Evolutionary conservation across 2,797 vertebrate species (phyloP).

Genomic region (Lithobates sylvaticus): DNA sequence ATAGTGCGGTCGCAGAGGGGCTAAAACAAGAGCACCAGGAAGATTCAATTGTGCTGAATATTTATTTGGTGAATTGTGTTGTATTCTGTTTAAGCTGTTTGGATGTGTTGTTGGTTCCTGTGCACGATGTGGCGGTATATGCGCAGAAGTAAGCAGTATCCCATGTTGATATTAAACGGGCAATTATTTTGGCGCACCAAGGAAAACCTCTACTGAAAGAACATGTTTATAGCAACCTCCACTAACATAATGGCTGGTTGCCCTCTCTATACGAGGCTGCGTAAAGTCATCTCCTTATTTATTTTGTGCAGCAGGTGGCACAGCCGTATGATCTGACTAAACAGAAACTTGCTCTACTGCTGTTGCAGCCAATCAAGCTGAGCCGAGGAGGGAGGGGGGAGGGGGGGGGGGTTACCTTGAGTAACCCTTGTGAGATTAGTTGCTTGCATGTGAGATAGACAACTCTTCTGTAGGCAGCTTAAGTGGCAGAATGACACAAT

Average conservation of each 20-base stretch:
- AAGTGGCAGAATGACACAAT: slow-evolving; percentile 86
- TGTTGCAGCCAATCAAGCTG: slow-evolving; percentile 83
- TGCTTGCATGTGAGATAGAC: slow-evolving; percentile 82
- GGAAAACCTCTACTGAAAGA: no score
- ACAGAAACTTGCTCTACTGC: slow-evolving; percentile 80
- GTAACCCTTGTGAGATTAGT: slow-evolving; percentile 85
- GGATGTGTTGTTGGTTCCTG: background rate
- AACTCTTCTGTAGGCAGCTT: slow-evolving; percentile 82
- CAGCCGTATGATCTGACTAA: slow-evolving; percentile 78
- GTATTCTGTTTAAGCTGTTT: no score
- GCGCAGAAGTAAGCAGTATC: no score
- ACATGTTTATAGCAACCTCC: background rate
- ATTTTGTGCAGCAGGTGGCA: slow-evolving; percentile 73
- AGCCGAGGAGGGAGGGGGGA: slow-evolving; percentile 64
- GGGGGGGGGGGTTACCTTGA: slow-evolving; percentile 80
- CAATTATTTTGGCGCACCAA: background rate
- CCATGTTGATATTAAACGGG: no score
- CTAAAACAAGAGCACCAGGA: no score
- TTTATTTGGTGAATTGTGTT: no score
- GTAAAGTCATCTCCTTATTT: slow-evolving; percentile 41
- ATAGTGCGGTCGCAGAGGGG: no score
- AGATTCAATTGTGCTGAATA: no score
- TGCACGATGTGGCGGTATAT: background rate
- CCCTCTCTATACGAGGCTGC: slow-evolving; percentile 17
- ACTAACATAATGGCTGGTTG: background rate